Evolutionary conservation across 92 coral and sea anemone genomes (phyloP), one percentile per base, ranked within the genome.

Genomic region (Siderastrea siderea): DNA sequence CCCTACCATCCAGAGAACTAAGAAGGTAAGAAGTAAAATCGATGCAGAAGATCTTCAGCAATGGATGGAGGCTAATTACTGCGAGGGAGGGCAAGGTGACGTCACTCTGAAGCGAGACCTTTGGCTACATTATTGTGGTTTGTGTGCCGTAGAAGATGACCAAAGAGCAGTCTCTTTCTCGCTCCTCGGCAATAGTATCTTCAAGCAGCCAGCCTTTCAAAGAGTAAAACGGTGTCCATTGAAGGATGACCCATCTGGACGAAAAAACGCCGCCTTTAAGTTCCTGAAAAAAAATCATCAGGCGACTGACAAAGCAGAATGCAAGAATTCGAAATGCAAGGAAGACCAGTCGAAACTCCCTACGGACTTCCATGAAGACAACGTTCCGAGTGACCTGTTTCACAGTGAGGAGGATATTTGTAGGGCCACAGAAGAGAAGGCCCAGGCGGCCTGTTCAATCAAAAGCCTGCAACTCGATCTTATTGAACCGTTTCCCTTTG

Each of bases 41-140:
- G 13, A 9, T 48, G 38, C 5, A 7, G 10, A 26, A 67, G 71
- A 67, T 3, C 76, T 71, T 47, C 76, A 71, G 76, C 76, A 71
- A 49, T 71, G 76, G 76, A 71, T 71, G 76, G 57, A 71, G 13
- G n/a, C 6, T 13, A 71, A 47, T 14, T 71, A 71, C 49, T 71
- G 76, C n/a, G 58, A 71, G 49, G 76, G 76, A 47, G 8, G 58
- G 15, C 57, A 71, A 71, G 57, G n/a, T 69, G 74, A 69, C 16
- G 26, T 69, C 55, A 45, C 45, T 4, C 8, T 12, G 4, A 47
- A 47, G 17, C 17, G 11, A 69, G 74, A 69, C 74, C 52, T 69
- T 16, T 71, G 76, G 76, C 76, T 71, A 19, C 76, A 71, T 50
- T 71, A 47, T 71, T 4, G 38, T 71, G 76, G 57, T 10, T 3